These are phyloP conservation scores for Clarias platycephalus DNA, from an alignment of 2,797 vertebrate species.

Conservation along the genomic window DNA sequence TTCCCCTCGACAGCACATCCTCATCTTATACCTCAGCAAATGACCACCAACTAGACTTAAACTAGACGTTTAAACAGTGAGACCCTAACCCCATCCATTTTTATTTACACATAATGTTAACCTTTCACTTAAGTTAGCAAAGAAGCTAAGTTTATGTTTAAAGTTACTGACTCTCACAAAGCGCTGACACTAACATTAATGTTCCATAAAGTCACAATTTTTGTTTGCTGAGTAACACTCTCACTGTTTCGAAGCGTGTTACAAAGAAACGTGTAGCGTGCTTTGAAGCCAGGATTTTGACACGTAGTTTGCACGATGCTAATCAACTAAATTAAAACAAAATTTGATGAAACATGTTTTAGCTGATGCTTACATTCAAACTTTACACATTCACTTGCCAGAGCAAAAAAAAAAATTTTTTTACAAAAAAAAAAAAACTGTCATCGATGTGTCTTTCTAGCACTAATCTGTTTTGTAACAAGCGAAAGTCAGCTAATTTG, in stretches of 20 bases:
- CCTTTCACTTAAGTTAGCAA: neutral
- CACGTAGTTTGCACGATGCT: neutral
- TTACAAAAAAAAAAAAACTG: neutral
- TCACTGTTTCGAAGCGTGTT: neutral
- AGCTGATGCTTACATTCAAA: slow-evolving; percentile 5
- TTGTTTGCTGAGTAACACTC: neutral
- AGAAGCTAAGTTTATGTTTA: neutral
- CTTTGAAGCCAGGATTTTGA: neutral
- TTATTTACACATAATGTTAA: neutral
- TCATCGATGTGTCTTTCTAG: too few species aligned
- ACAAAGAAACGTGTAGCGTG: too few species aligned
- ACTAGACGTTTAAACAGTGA: too few species aligned
- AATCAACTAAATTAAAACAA: neutral
- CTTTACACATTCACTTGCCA: slow-evolving; percentile 1
- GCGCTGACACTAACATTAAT: neutral
- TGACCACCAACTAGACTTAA: neutral
- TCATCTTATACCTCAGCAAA: neutral
- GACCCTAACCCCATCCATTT: neutral
- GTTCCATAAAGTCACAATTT: neutral
- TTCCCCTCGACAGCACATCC: neutral
- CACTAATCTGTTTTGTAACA: neutral
- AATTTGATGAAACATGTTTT: too few species aligned
- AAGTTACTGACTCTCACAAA: neutral
- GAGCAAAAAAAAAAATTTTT: neutral
- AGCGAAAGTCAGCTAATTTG: neutral